These are phyloP conservation scores for Phylloscopus trochilus DNA, from an alignment of 2,113 vertebrate genomes.

Conservation along the genomic window DNA sequence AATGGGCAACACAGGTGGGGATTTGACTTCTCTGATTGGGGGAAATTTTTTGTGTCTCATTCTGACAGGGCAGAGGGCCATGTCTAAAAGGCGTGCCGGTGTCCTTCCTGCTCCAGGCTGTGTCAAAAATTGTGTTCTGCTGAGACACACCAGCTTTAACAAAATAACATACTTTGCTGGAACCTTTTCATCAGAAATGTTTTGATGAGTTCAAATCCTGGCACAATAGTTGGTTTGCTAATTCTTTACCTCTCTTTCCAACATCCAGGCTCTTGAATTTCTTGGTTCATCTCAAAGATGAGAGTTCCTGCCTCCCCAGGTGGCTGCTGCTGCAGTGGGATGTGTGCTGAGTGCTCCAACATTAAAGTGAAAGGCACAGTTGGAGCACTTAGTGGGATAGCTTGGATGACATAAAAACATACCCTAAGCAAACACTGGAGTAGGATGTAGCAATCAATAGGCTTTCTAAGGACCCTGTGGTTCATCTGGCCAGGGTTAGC, in stretches of 20 bases:
- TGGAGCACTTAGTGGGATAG: not conserved
- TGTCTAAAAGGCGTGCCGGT: not conserved
- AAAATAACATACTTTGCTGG: not conserved
- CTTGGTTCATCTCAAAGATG: not conserved
- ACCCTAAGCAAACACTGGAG: not conserved
- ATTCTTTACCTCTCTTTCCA: not conserved
- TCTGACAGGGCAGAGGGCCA: not conserved
- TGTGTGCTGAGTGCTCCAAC: not conserved
- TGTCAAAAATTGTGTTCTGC: fast-evolving
- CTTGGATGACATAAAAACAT: not conserved
- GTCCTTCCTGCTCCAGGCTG: not conserved
- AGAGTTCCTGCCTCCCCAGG: not conserved
- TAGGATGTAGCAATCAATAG: not conserved
- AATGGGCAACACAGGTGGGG: not conserved
- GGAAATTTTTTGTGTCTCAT: not conserved
- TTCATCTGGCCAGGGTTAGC: not conserved
- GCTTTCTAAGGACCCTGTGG: not conserved
- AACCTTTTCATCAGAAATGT: not conserved
- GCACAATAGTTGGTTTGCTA: not conserved
- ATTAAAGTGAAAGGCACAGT: not conserved
- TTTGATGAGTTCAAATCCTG: not conserved
- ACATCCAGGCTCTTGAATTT: not conserved
- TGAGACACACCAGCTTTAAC: not conserved
- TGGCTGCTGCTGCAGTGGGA: fast-evolving
- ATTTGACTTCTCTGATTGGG: not conserved